Base-by-base conservation (phyloP, 2,797 vertebrate genomes). In the Borostomias antarcticus region DNA sequence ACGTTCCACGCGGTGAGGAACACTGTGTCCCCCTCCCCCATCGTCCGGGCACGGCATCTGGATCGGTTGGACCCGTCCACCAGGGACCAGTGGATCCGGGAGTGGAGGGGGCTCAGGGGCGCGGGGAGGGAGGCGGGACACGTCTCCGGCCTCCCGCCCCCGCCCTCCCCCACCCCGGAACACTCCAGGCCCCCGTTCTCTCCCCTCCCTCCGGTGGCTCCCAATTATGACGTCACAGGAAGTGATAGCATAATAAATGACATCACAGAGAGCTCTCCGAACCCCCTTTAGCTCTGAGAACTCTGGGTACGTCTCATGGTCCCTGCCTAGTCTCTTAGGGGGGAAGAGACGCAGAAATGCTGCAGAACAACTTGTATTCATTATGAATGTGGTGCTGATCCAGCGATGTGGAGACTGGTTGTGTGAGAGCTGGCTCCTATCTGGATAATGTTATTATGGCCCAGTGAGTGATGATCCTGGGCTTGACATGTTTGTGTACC, bases 1-100 rank as follows among this genome's bases (percentile, higher is more conserved):
- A 84, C 92, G 57, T 77, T 95, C 76, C 91, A 91, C 62, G 89
- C 90, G 82, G 75, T 98, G 15, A 92, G 65, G 89, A 97, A 96
- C 73, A 95, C 94, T 4, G 85, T 92, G 13, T 80, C 82, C 70
- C 79, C 86, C 69, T 90, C 94, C 69, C 86, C 88, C 26, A 83
- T 93, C 63, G 61, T 90, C 56, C 90, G 88, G 85, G 95, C 93
- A 62, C 92, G 91, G 81, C 91, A 93, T 68, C 79, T 96, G 75
- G 95, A 98, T 73, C 85, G 79, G 52, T 83, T 94, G 74, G 86
- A 93, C 19, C 82, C 84, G 54, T 84, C 68, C 17, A 77, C 82
- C 1, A 88, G 78, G 73, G 88, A 93, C 2, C 70, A 83, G 57
- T 89, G 87, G 85, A 93, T 96, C 60, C 91, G 89, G 77, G 93